phyloP scores from a whole-genome alignment of 35 echinoderm and acorn worm genomes.

The Lytechinus variegatus region DNA sequence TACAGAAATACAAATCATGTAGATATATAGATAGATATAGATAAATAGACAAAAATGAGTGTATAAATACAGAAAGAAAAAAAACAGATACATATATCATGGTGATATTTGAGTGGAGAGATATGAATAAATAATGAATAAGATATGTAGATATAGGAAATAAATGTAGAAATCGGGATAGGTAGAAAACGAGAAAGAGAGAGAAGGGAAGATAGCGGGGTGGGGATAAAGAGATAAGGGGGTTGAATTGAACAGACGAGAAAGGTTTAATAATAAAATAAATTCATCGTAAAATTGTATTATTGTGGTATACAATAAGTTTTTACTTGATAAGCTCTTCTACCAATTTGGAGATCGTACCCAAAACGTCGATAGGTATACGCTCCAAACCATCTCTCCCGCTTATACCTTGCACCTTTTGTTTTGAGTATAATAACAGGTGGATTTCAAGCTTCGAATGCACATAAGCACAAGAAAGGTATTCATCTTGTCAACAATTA shows the following conservation, averaged over 20 bases:
- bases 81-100: not conserved
- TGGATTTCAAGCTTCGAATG: not conserved
- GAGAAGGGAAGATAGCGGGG: not conserved
- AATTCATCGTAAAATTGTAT: not conserved
- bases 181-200: not conserved
- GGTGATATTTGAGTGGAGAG: not conserved
- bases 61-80: too few species aligned
- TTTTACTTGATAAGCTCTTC: too few species aligned
- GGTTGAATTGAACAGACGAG: not conserved
- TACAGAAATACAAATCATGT: too few species aligned
- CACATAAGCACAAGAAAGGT: not conserved
- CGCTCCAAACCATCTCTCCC: not conserved
- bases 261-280: not conserved
- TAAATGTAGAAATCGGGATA: not conserved
- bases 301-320: too few species aligned
- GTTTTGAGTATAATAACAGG: not conserved
- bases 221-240: not conserved
- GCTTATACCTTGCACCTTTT: not conserved
- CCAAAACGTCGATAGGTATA: too few species aligned
- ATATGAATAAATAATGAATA: not conserved
- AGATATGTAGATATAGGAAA: not conserved
- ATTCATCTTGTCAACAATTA: not conserved
- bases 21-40: too few species aligned
- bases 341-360: too few species aligned
- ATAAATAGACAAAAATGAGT: too few species aligned